These are phyloP conservation scores for Hirtodrosophila cameraria DNA, from an alignment of 2,888 invertebrate species.

Conservation along the genomic window DNA sequence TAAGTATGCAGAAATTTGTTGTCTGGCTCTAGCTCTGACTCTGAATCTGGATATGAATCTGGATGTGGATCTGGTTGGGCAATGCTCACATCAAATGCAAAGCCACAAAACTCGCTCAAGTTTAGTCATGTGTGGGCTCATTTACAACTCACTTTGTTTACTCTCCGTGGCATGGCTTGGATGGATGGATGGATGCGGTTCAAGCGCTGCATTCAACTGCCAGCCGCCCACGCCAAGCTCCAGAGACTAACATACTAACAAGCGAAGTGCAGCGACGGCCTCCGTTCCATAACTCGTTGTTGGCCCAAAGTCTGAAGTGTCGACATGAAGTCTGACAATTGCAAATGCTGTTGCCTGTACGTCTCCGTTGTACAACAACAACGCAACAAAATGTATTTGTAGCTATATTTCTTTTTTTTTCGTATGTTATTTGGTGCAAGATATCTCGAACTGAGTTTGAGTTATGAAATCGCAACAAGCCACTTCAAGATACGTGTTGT, in stretches of 20 bases:
- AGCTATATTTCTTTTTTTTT: background rate
- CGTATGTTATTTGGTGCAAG: conserved; percentile 20
- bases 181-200: conserved; percentile 28
- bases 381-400: conserved; percentile 14
- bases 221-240: conserved; percentile 54
- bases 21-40: conserved; percentile 8
- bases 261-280: conserved; percentile 26
- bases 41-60: conserved; percentile 23
- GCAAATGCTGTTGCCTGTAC: conserved; percentile 48
- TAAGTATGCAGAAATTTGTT: conserved; percentile 28
- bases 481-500: conserved; percentile 31
- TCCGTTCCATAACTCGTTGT: conserved; percentile 12
- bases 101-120: conserved; percentile 46
- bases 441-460: conserved; percentile 21
- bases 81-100: conserved; percentile 35
- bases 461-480: conserved; percentile 46
- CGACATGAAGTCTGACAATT: conserved; percentile 78
- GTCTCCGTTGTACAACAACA: conserved; percentile 3
- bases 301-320: conserved; percentile 61
- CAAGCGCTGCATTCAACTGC: conserved; percentile 6
- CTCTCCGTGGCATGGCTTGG: conserved; percentile 14
- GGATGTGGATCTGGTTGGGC: conserved; percentile 36
- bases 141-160: conserved; percentile 73
- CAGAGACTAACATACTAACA: conserved; percentile 18
- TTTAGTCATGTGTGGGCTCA: conserved; percentile 70